Evolutionary conservation across 2,888 invertebrate species (phyloP), one percentile per base, ranked within the genome.

Genomic region (Allygus modestus): DNA sequence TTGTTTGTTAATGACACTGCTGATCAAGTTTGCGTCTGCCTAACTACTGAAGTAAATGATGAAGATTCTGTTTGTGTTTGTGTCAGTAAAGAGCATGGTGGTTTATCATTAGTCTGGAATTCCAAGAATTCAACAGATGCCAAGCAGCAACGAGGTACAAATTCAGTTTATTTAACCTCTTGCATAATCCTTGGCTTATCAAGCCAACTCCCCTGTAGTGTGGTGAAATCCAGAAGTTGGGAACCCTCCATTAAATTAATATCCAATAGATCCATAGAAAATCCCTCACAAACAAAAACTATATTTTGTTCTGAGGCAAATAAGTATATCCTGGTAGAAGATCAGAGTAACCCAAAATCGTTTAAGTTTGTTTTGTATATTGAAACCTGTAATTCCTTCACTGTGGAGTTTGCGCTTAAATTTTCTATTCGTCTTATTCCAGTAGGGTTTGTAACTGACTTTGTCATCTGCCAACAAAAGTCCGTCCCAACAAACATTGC

Each of bases 11-110:
- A 85, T 83, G 88, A 88, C 58, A 86, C 79, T 11, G 83, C 85
- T 51, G 84, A 87, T 11, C 82, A 86, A 69, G 87, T 88, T 0
- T 88, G 88, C 84, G 87, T 88, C 28, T 88, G 88, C 75, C 69
- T 87, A 9, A 75, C 51, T 41, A 54, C 71, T 31, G 82, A 73
- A 17, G 41, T 23, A 81, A 81, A 75, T 23, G 46, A 65, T 37
- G 81, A 71, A 51, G 83, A 85, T 33, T 77, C 82, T 65, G 84
- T 86, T 15, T 87, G 87, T 82, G 86, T 87, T 37, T 87, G 87
- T 85, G 85, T 87, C 41, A 85, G 85, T 41, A 87, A 87, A 81
- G 51, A 82, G 15, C 84, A 85, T 75, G 86, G 85, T 46, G 87
- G 86, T 43, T 81, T 87, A 79, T 86, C 87, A 43, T 83, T 87